Evolutionary conservation across 2,113 vertebrate genomes (phyloP).

Genomic region (Tragelaphus strepsiceros): DNA sequence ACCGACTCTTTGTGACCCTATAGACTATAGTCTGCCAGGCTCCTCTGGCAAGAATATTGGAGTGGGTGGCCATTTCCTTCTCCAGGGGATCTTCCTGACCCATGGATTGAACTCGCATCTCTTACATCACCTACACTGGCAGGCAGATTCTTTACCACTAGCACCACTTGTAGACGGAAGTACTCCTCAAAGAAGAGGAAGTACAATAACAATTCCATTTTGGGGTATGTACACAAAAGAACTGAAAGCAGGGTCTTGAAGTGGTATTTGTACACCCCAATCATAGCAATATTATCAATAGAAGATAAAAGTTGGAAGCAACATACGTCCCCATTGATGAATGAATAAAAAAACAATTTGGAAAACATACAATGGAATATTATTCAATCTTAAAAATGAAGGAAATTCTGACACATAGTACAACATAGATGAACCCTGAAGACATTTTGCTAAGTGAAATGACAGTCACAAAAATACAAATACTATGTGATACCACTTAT

Average conservation of each 20-base stretch:
- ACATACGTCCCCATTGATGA: background rate
- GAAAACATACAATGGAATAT: background rate
- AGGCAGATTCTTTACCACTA: background rate
- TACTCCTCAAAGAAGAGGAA: background rate
- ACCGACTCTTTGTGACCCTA: fast-evolving
- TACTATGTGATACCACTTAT: background rate
- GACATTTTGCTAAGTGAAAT: background rate
- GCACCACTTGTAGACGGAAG: background rate
- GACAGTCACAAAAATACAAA: background rate
- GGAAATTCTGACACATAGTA: background rate
- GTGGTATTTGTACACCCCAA: background rate
- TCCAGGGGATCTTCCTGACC: background rate
- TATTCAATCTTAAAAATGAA: background rate
- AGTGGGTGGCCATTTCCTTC: background rate
- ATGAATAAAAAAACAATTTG: background rate
- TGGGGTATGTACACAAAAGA: background rate
- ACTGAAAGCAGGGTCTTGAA: background rate
- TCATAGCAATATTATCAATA: background rate
- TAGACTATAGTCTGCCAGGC: background rate
- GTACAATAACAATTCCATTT: background rate
- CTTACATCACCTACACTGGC: background rate
- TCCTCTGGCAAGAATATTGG: background rate
- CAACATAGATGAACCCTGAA: background rate
- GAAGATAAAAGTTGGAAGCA: background rate
- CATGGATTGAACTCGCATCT: background rate